Evolutionary conservation across 2,888 invertebrate genomes (phyloP).

Genomic region (Pristionchus maxplancki): DNA sequence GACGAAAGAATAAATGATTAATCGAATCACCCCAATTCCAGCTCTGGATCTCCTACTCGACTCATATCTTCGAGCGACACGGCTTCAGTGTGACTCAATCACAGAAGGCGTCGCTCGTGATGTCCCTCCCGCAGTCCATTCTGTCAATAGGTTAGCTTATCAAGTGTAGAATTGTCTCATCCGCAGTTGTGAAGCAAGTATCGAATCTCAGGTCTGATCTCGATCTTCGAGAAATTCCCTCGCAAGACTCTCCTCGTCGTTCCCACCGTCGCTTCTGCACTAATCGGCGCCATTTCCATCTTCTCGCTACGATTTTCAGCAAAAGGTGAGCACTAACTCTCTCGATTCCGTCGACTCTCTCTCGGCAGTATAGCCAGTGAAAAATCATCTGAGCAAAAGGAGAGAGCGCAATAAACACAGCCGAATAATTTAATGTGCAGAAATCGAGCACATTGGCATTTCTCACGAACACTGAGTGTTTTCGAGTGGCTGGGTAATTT

Average conservation of each 20-base stretch:
- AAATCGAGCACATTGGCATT: neutral
- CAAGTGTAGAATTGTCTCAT: neutral
- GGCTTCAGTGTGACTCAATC: constrained; percentile 64
- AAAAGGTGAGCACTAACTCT: neutral
- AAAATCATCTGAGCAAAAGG: no score
- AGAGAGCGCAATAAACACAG: no score
- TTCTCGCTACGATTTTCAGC: constrained; percentile 36
- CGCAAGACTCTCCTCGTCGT: constrained; percentile 66
- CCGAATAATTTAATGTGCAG: neutral
- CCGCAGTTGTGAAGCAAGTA: neutral
- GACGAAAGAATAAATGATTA: neutral
- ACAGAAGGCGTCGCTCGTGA: constrained; percentile 67
- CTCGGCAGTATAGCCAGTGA: no score
- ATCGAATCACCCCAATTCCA: constrained; percentile 53
- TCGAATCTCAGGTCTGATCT: neutral
- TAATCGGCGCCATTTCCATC: constrained; percentile 63
- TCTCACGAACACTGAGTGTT: neutral
- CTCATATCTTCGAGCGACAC: constrained; percentile 71
- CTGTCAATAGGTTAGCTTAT: constrained; percentile 18
- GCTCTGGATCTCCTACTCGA: constrained; percentile 75
- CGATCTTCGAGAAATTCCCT: constrained; percentile 57
- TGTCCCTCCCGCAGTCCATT: constrained; percentile 61
- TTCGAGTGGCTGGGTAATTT: neutral
- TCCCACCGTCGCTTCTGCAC: constrained; percentile 67
- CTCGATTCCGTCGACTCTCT: no score